Base-by-base conservation (phyloP, 2,888 invertebrate species). In the Yponomeuta plumbellus region DNA sequence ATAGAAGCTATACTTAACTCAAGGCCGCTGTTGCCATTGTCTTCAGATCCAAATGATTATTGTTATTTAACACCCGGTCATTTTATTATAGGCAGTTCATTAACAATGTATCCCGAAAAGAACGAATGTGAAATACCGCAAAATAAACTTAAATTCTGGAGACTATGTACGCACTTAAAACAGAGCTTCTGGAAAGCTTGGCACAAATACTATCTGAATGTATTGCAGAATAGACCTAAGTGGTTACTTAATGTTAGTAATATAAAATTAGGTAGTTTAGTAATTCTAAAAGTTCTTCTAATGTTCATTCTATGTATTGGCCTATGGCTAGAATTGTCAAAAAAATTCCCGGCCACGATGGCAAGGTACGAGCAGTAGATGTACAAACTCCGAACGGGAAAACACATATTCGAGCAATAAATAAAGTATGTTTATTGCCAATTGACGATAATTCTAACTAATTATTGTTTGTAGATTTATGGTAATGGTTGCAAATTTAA, bases 1-100 rank as follows among this genome's bases (percentile, higher is more conserved):
- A 70, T 70, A 39, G 71, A 71, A 44, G 69, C 66, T 1, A 58
- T 70, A 17, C 56, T 71, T 23, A 71, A 71, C 22, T 70, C 69
- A 11, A 39, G 71, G 11, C 71, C 71, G n/a, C 22, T 70, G 3
- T 26, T 67, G 21, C 67, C 70, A 4, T 11, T 69, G 34, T 34
- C 34, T 1, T 34, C 64, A 11, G 66, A 69, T 26, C 2, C 61
- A 20, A 61, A 44, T 58, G 70, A 71, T 58, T 66, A 39, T 20
- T 22, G 66, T 59, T 69, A 70, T 57, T 34, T 70, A 1, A 69
- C 69, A 11, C 70, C 70, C 1, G 69, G 69, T 56, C 68, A 70
- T 56, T 69, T 70, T 13, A 22, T 70, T 10, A 62, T 66, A 44
- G 70, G 70, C 0, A 63, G 21, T 13, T 20, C 69, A 0, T 13